Base-by-base conservation (phyloP, 2,888 invertebrate genomes). In the Drosophila rubida region DNA sequence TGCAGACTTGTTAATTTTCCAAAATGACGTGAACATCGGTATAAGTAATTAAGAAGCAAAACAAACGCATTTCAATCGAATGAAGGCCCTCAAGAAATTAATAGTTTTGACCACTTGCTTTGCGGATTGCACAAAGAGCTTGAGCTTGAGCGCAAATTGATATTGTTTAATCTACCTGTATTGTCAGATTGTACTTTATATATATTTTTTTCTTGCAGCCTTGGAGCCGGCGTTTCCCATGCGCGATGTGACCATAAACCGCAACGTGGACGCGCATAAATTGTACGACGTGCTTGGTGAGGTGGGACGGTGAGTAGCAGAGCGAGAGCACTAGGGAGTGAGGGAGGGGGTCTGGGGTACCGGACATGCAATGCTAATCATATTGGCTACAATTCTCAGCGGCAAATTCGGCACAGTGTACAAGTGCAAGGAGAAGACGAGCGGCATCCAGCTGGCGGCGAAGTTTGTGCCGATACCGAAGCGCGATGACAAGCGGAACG, bases 381-480 rank as follows among this genome's bases (percentile, higher is more conserved):
- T 51, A 49, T 37, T 37, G 30, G 41, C 14, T 11, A 27, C 51
- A 54, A 74, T 63, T 54, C 92, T 62, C 93, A 99, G 99, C 89
- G 99, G 99, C 4, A 98, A 98, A 94, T 99, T 99, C 92, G 99
- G 99, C 66, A 98, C 97, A 35, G 99, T 99, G 41, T 98, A 97
- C 93, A 95, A 95, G 89, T 99, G 98, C 92, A 94, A 94, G 54
- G 98, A 99, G 92, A 96, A 96, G 92, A 93, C 93, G 55, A 95
- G 95, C 0, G 96, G 96, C 0, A 92, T 97, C 54, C 94, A 95
- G 81, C 93, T 99, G 82, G 99, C 99, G 0, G 98, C 98, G 1
- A 99, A 99, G 93, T 96, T 98, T 91, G 97, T 99, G 76, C 95
- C 95, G 44, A 96, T 97, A 49, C 95, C 94, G 65, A 94, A 96